Evolutionary conservation across 2,888 invertebrate genomes (phyloP), one percentile per base, ranked within the genome.

Genomic region (Xestia rhomboidea): DNA sequence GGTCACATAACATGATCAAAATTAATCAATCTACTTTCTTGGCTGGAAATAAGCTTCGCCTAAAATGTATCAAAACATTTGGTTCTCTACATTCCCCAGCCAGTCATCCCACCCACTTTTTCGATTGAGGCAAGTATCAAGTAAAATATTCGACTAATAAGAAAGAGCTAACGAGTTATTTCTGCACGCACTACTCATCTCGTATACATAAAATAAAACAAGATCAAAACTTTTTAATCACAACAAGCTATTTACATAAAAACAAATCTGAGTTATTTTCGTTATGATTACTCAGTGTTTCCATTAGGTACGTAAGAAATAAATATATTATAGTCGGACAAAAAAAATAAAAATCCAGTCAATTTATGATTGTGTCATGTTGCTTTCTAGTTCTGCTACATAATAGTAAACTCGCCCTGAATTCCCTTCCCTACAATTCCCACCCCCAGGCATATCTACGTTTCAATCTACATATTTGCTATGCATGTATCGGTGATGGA

Each of bases 131-230:
- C 51, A 24, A 24, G 41, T 13, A 6, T 49, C 51, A 24, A 30
- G 41, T 15, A 1, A 62, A 66, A 62, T 73, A 85, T 62, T 83
- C 83, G 83, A 83, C 83, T 83, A 86, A 38, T 6, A 4, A 21
- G 10, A 51, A 34, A 71, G 18, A 11, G 54, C 34, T 15, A 57
- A 68, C 41, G 27, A 13, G 69, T 68, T 27, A 0, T 63, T 63
- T 57, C 72, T 51, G 62, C 7, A 70, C 49, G 38, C 82, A 60
- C 82, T 81, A 67, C 30, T 63, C 34, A 38, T 46, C 49, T 44
- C 18, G 21, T 68, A 64, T 49, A 62, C n/a, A 75, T 49, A 66
- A 49, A 68, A 74, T 57, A 57, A 76, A 71, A 46, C 27, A 63
- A 10, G 62, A 72, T 38, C 46, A 71, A 69, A 83, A 70, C 70